These are phyloP conservation scores for Pipistrellus kuhlii DNA, from an alignment of 2,797 vertebrate species.

Conservation along the genomic window DNA sequence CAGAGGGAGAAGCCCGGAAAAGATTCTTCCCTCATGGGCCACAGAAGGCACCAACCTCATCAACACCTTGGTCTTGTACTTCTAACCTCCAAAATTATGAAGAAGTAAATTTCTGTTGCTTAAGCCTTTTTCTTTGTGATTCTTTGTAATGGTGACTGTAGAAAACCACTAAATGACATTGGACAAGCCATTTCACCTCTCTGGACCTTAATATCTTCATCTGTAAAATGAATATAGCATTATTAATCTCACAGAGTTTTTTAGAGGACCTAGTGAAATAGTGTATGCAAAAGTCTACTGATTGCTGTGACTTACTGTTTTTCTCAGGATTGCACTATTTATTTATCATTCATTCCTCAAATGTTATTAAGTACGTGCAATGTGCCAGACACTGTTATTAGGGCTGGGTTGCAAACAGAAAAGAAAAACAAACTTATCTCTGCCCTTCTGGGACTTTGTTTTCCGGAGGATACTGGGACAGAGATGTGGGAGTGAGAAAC, in stretches of 20 bases:
- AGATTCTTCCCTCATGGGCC: not conserved
- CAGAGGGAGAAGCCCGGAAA: not conserved
- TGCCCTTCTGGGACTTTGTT: not conserved
- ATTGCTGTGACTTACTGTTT: not conserved
- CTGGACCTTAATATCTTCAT: not conserved
- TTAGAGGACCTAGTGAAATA: not conserved
- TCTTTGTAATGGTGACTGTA: not conserved
- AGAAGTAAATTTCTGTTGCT: slow-evolving; percentile 12
- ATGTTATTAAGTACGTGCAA: not conserved
- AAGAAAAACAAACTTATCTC: slow-evolving; percentile 30
- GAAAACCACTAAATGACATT: not conserved
- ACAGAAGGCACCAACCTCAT: not conserved
- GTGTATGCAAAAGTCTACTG: not conserved
- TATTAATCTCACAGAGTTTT: not conserved
- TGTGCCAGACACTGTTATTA: not conserved
- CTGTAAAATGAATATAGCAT: not conserved
- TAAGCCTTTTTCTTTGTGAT: not conserved
- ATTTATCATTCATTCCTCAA: not conserved
- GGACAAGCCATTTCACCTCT: not conserved
- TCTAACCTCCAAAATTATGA: not conserved
- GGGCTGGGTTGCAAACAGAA: not conserved
- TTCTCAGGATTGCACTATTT: not conserved
- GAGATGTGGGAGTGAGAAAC: not conserved
- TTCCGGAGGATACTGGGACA: not conserved
- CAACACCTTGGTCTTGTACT: not conserved